These are phyloP conservation scores for Bradysia coprophila DNA, from an alignment of 1,140 invertebrate genomes.

Conservation along the genomic window DNA sequence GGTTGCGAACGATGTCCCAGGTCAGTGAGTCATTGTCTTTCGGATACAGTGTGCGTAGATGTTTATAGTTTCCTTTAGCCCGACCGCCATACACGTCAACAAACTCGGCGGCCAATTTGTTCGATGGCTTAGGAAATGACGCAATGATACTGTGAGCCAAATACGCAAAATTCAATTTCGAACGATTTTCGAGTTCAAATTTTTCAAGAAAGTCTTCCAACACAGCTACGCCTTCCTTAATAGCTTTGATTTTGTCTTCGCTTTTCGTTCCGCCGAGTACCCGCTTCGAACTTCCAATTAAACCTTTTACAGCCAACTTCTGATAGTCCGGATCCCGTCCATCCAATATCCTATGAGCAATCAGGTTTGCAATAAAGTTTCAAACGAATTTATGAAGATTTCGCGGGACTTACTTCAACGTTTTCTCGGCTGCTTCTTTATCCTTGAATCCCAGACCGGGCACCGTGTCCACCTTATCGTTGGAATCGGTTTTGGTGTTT, in stretches of 20 bases:
- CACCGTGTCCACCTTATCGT: constrained; percentile 28
- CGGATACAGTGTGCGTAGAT: constrained; percentile 34
- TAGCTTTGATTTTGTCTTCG: constrained; percentile 42
- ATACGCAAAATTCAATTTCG: constrained; percentile 39
- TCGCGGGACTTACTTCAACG: constrained; percentile 18
- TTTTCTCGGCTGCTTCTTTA: constrained; percentile 28
- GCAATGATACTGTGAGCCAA: constrained; percentile 25
- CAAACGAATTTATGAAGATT: neutral
- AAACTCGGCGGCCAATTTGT: constrained; percentile 16
- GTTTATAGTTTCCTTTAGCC: constrained; percentile 41
- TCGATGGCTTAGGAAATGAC: constrained; percentile 11
- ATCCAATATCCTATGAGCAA: constrained; percentile 27
- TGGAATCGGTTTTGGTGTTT: constrained; percentile 21
- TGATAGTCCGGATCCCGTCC: constrained; percentile 46
- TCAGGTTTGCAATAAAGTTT: neutral
- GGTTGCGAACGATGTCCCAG: constrained; percentile 44
- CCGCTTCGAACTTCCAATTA: constrained; percentile 40
- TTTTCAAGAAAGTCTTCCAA: constrained; percentile 42
- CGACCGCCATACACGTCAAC: constrained; percentile 19
- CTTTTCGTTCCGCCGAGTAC: constrained; percentile 41
- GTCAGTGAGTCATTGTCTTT: constrained; percentile 27
- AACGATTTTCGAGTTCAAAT: constrained; percentile 35
- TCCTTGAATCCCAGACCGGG: constrained; percentile 45
- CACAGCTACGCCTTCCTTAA: constrained; percentile 38
- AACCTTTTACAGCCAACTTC: constrained; percentile 37